Base-by-base conservation (phyloP, 2,888 invertebrate species). In the Pseudococcus jackbeardsleyi region DNA sequence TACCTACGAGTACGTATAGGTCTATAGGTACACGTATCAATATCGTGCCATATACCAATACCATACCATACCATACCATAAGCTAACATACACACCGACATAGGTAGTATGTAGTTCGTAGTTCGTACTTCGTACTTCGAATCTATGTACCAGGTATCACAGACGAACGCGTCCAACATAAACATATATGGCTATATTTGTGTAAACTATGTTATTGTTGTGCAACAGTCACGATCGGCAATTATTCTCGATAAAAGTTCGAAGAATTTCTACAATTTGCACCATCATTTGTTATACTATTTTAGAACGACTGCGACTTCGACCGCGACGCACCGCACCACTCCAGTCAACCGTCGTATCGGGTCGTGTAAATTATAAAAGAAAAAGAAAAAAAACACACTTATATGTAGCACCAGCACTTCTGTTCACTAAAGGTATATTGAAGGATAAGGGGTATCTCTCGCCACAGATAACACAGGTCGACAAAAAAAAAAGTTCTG, bases 141-240 rank as follows among this genome's bases (percentile, higher is more conserved):
- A 33, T n/a, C 26, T 19, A 59, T 9, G 39, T 72, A 72, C 72
- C 72, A 26, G 11, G 68, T 26, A 68, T 4, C 64, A n/a, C 68
- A 33, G 59, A 42, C 17, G 33, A 42, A 39, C 85, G 85, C 33
- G 85, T 64, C 15, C 50, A 54, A 85, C 85, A 85, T 85, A 68
- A 15, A 22, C 50, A 77, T 86, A 86, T 86, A 86, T 86, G 86
- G 86, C 86, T 86, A 86, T 86, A 86, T 86, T 86, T 86, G 86
- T 86, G 42, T 72, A 72, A 82, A 86, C 68, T 86, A 72, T 86
- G 86, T 86, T 86, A 86, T 86, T 86, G 86, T 86, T 86, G 86
- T 86, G 72, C 77, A 86, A 86, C 72, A 46, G 86, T 86, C 86
- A 86, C 86, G 86, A 86, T 86, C 86, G 39, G 22, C 72, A 86